Conservation (phyloP, 1,140 invertebrate species). For the Neuroterus valhalla region DNA sequence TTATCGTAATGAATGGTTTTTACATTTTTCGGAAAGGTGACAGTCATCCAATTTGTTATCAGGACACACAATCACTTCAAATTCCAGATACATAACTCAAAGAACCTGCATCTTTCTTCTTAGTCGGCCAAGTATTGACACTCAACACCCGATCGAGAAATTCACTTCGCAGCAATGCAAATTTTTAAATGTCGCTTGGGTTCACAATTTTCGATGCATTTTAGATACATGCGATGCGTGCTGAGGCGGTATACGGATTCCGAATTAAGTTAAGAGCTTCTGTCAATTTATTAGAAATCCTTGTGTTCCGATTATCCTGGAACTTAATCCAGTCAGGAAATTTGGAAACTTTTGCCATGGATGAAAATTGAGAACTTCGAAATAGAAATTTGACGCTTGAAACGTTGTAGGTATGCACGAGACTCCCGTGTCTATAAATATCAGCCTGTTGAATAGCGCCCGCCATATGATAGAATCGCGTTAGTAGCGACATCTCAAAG, state of each 20-base stretch:
- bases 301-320: too few species aligned
- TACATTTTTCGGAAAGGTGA: background rate
- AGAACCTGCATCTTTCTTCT: background rate
- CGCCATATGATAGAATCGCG: conserved; percentile 50
- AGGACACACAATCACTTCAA: background rate
- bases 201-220: conserved; percentile 15
- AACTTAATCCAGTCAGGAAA: background rate
- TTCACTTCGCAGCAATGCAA: conserved; percentile 4
- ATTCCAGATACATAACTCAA: background rate
- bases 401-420: conserved; percentile 60
- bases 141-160: background rate
- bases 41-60: background rate
- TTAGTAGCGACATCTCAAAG: conserved; percentile 45
- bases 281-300: too few species aligned
- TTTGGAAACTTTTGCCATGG: background rate
- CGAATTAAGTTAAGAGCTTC: background rate
- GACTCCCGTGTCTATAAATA: conserved; percentile 69
- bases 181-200: conserved; percentile 18
- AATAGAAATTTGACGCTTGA: conserved; percentile 62
- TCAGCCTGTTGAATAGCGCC: conserved; percentile 63
- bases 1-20: too few species aligned
- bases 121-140: conserved; percentile 7
- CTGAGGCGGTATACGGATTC: background rate
- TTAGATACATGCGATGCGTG: background rate
- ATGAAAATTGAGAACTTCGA: conserved; percentile 34